phyloP scores from a whole-genome alignment of 2,113 vertebrate species.

The Notothenia coriiceps region DNA sequence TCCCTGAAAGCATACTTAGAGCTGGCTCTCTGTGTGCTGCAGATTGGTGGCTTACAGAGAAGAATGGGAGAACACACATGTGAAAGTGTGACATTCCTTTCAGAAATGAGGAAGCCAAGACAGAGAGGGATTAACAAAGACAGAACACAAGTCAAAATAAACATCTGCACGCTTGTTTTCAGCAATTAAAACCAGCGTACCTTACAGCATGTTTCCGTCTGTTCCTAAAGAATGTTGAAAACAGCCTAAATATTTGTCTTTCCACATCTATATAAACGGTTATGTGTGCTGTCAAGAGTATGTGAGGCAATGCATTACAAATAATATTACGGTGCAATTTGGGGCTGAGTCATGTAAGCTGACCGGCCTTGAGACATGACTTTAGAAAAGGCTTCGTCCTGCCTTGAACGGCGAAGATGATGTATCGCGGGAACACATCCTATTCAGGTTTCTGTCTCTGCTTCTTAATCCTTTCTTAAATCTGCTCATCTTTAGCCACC shows the following conservation, averaged over 20 bases:
- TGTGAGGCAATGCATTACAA: conserved; percentile 1
- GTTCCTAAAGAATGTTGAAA: not conserved
- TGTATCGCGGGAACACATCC: not conserved
- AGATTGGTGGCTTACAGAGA: conserved; percentile 40
- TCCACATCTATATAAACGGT: not conserved
- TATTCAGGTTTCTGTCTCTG: not conserved
- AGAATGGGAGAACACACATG: conserved; percentile 34
- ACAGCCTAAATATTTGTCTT: not conserved
- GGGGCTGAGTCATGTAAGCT: conserved; percentile 5
- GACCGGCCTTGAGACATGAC: conserved; percentile 40
- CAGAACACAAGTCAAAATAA: conserved; percentile 26
- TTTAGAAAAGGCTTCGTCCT: conserved; percentile 47
- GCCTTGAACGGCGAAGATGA: conserved; percentile 55
- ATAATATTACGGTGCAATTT: conserved; percentile 1
- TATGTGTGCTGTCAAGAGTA: not conserved
- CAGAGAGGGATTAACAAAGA: conserved; percentile 33
- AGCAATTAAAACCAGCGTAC: conserved; percentile 20
- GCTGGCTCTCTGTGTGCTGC: not conserved
- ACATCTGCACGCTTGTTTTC: conserved; percentile 25
- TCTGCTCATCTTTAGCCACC: not conserved
- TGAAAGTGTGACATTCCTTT: conserved; percentile 41
- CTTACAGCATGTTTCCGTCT: not conserved
- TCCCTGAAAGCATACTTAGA: conserved; percentile 42
- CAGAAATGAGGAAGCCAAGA: conserved; percentile 26
- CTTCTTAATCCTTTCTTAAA: not conserved